Evolutionary conservation across 2,888 invertebrate genomes (phyloP), one percentile per base, ranked within the genome.

Genomic region (Anthoptus insignis): DNA sequence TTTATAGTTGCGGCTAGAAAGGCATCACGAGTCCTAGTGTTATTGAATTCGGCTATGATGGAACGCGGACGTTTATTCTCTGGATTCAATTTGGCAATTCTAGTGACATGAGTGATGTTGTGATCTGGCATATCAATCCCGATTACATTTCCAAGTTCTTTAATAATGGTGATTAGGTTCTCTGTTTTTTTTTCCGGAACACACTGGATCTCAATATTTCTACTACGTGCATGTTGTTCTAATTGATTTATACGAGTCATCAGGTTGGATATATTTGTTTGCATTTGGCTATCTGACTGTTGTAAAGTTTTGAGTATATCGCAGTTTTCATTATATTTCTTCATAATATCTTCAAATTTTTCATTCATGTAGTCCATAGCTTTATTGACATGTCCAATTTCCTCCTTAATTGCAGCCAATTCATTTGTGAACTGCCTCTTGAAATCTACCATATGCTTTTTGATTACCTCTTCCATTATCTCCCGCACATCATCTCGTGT

Each of bases 171-270:
- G 7, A 37, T 2, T 32, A 64, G 34, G 14, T 64, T 67, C 22
- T 64, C 57, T 2, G 57, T 50, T 32, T 67, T 64, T 27, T 67
- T 64, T 34, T 67, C 64, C 22, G 60, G 67, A 21, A 67, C 42
- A 11, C 60, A 64, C 24, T 60, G 60, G 7, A 67, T 58, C 39
- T 64, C 59, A 3, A 67, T 16, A 22, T 67, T 64, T 19, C 19
- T 63, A 45, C 59, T 53, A 13, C 59, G 54, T 5, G 59, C 21
- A 29, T 67, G 47, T 16, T 59, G 63, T 37, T 64, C 59, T 8
- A 64, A 32, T 16, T 49, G 32, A 19, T 57, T 57, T 45, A 66
- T 9, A 11, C 57, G 21, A 39, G 29, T 49, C 5, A 13, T n/a
- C 4, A 63, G 34, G 19, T 63, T 47, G 3, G 24, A 9, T n/a